These are phyloP conservation scores for Collichthys lucidus DNA, from an alignment of 2,113 vertebrate genomes.

Conservation along the genomic window DNA sequence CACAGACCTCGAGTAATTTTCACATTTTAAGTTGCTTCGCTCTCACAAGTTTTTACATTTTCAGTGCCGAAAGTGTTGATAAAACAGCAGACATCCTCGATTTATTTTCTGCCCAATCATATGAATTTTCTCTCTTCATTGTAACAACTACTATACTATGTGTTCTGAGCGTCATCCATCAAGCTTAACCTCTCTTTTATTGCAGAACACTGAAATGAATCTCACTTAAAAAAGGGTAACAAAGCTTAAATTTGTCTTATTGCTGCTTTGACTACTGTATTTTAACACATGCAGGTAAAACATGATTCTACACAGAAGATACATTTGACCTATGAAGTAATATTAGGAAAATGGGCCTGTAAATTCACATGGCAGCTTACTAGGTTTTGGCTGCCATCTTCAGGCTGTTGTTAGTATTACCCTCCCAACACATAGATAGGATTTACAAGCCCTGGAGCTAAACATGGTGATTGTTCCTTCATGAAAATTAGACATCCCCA, in stretches of 20 bases:
- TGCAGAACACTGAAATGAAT: conserved; percentile 59
- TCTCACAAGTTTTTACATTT: conserved; percentile 56
- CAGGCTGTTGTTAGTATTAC: conserved; percentile 74
- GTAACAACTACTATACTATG: conserved; percentile 38
- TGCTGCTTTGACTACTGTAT: conserved; percentile 51
- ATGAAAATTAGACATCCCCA: conserved; percentile 78
- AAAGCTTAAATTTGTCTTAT: conserved; percentile 63
- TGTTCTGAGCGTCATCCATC: conserved; percentile 68
- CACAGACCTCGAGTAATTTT: conserved; percentile 50
- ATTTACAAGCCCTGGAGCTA: conserved; percentile 73
- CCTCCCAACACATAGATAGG: conserved; percentile 26
- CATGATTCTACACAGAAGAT: conserved; percentile 61
- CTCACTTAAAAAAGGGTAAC: conserved; percentile 68
- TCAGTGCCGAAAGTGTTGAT: conserved; percentile 47
- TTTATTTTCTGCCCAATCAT: conserved; percentile 62
- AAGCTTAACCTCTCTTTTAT: conserved; percentile 60
- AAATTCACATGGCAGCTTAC: conserved; percentile 63
- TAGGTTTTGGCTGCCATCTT: conserved; percentile 88
- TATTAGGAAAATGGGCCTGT: conserved; percentile 56
- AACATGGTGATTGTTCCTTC: conserved; percentile 75
- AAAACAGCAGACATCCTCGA: conserved; percentile 48
- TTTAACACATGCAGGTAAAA: conserved; percentile 66
- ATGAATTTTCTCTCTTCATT: conserved; percentile 47
- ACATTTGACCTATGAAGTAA: conserved; percentile 80
- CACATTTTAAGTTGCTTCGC: conserved; percentile 23